Evolutionary conservation across 2,797 vertebrate genomes (phyloP).

Genomic region (Phalloptychus januarius): DNA sequence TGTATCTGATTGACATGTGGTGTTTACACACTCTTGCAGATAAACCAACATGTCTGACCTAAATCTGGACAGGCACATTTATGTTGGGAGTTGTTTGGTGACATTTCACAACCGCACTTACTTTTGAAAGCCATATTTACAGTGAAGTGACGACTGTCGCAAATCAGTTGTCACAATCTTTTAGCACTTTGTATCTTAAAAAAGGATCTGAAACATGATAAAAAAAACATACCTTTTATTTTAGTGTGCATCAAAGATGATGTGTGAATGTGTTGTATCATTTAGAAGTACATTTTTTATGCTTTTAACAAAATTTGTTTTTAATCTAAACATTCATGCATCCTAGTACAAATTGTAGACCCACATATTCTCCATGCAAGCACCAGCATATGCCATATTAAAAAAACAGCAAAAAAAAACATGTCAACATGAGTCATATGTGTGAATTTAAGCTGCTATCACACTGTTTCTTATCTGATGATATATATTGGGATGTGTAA

Average conservation of each 20-base stretch:
- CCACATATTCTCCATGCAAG: background rate
- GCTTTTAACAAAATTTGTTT: background rate
- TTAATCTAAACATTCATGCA: background rate
- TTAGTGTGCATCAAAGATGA: background rate
- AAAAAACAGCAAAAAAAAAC: background rate
- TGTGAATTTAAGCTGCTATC: background rate
- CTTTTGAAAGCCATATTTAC: background rate
- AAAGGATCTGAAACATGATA: background rate
- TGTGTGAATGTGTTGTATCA: background rate
- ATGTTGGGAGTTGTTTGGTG: slow-evolving; percentile 17
- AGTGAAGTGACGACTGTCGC: background rate
- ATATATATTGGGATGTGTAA: background rate
- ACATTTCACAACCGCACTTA: slow-evolving; percentile 2
- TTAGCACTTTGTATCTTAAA: background rate
- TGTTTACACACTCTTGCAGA: slow-evolving; percentile 39
- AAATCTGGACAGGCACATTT: slow-evolving; percentile 34
- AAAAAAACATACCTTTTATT: background rate
- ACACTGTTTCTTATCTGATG: background rate
- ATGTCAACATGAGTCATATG: background rate
- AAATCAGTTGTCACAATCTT: background rate
- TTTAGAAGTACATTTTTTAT: background rate
- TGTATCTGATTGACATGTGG: slow-evolving; percentile 48
- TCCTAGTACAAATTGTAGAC: background rate
- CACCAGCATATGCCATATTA: background rate
- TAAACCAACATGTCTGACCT: slow-evolving; percentile 33